These are phyloP conservation scores for Trichacis sp. DNA, from an alignment of 2,888 invertebrate genomes.

Conservation along the genomic window DNA sequence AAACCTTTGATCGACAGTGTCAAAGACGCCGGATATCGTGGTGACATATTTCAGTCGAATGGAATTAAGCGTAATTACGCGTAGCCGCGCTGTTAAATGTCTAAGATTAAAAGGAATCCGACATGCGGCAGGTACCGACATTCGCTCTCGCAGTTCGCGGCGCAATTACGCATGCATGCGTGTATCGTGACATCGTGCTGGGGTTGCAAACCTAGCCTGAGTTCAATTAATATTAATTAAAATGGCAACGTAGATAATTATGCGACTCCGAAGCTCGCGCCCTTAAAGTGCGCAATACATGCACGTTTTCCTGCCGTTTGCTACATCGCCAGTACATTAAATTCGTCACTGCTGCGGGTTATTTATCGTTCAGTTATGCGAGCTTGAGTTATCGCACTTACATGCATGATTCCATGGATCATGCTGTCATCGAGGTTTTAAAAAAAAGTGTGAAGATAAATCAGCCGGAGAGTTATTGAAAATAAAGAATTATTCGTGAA, in stretches of 20 bases:
- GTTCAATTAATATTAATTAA: slow-evolving; percentile 65
- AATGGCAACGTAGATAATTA: slow-evolving; percentile 50
- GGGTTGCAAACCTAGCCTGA: slow-evolving; percentile 46
- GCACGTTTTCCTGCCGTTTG: background rate
- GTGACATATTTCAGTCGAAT: slow-evolving; percentile 53
- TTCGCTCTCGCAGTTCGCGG: slow-evolving; percentile 24
- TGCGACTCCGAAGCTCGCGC: slow-evolving; percentile 21
- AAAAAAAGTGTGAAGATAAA: background rate
- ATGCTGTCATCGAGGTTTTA: background rate
- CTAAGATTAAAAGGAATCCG: slow-evolving; percentile 57
- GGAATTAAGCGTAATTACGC: slow-evolving; percentile 58
- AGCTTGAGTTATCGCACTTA: slow-evolving; percentile 13
- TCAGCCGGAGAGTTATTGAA: background rate
- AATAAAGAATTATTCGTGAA: too few relatives aligned
- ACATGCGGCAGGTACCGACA: slow-evolving; percentile 23
- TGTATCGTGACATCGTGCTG: slow-evolving; percentile 29
- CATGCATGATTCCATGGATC: slow-evolving; percentile 6
- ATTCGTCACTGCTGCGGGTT: slow-evolving; percentile 13
- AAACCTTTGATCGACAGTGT: slow-evolving; percentile 26
- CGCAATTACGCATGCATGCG: slow-evolving; percentile 54
- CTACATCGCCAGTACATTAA: slow-evolving; percentile 12
- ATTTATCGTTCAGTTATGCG: slow-evolving; percentile 12
- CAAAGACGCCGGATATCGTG: slow-evolving; percentile 41
- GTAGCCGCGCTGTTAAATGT: slow-evolving; percentile 46
- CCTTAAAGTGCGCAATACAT: slow-evolving; percentile 3